Evolutionary conservation across 2,888 invertebrate species (phyloP), one percentile per base, ranked within the genome.

Genomic region (Scaeva pyrastri): DNA sequence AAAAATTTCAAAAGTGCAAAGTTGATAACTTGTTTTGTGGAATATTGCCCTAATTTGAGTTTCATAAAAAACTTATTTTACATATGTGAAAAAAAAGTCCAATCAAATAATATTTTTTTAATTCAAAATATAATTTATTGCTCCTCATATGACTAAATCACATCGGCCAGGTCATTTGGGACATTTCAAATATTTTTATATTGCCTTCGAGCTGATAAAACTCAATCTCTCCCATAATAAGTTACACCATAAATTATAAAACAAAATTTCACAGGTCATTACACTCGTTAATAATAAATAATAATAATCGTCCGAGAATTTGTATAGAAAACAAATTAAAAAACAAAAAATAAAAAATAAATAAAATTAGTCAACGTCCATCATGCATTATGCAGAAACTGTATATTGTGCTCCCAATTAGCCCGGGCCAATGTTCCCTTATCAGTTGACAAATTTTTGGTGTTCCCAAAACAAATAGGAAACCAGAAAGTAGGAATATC

Each of bases 401-500:
- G 48, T 60, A 72, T 60, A 68, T 70, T 31, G 48, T 75, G 74
- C 76, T 81, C 85, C 85, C 85, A 86, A 86, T 86, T 86, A 86
- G 85, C 73, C 81, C 70, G 62, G 72, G 56, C 72, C 72, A 86
- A 81, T 86, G 85, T 86, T 77, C 77, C 77, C 81, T 86, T 86
- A 86, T 86, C 85, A 86, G 77, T 77, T 77, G 77, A 86, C 85
- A 77, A 77, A 86, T 86, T 81, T 85, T 68, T 58, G 84, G 52
- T 81, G 62, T 56, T 60, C 10, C 10, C 39, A 68, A 75, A 78
- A 80, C 77, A 80, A 85, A 85, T 72, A 66, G 48, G 72, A 55
- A 85, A 80, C 80, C 66, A 72, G 45, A 58, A 50, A 62, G 10
- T 62, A 10, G 39, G 39, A 14, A 50, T 16, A n/a, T n/a, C n/a